Conservation (phyloP, 2,113 vertebrate genomes). For the Zingel zingel region DNA sequence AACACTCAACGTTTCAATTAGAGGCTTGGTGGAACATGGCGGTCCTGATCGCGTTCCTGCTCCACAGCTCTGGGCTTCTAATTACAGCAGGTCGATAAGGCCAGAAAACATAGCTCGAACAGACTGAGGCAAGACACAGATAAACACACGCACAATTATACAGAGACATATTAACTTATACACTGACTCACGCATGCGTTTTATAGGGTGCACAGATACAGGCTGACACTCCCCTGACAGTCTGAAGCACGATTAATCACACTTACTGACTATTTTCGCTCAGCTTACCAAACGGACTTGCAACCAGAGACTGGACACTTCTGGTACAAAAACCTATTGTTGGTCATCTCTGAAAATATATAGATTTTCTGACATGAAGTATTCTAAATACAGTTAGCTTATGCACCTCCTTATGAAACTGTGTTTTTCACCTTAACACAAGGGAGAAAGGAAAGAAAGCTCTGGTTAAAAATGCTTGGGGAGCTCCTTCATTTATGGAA, state of each 20-base stretch:
- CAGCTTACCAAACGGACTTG: background rate
- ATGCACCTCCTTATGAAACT: background rate
- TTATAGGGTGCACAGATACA: background rate
- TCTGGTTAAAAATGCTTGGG: background rate
- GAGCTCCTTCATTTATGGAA: conserved; percentile 36
- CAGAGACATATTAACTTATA: conserved; percentile 29
- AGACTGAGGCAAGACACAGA: conserved; percentile 42
- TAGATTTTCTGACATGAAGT: background rate
- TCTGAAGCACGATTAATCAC: conserved; percentile 27
- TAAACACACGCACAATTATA: conserved; percentile 47
- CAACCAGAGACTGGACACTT: background rate
- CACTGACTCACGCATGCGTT: background rate
- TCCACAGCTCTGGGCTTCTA: conserved; percentile 56
- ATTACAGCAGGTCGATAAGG: conserved; percentile 74
- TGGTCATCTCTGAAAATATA: background rate
- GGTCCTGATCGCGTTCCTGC: conserved; percentile 65
- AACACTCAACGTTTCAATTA: conserved; percentile 78
- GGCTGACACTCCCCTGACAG: conserved; percentile 21
- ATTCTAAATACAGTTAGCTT: background rate
- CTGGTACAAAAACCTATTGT: background rate
- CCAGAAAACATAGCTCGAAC: conserved; percentile 54
- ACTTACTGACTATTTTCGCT: background rate
- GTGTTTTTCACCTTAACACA: background rate
- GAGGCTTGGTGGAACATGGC: conserved; percentile 62
- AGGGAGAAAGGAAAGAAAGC: background rate